These are phyloP conservation scores for Pheosia gnoma DNA, from an alignment of 2,888 invertebrate species.

Conservation along the genomic window DNA sequence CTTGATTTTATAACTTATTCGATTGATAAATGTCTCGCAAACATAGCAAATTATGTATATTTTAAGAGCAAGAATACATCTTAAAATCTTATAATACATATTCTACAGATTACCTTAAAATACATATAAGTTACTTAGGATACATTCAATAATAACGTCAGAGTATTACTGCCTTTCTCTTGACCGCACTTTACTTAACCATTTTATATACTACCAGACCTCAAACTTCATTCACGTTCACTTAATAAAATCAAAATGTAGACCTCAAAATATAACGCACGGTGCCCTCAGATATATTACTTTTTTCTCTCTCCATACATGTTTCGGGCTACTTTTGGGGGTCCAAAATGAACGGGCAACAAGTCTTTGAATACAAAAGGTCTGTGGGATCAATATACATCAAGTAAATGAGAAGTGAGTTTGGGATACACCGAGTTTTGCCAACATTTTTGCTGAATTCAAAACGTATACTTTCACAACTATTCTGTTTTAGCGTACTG, in stretches of 20 bases:
- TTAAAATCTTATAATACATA: too few relatives aligned
- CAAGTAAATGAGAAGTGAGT: conserved; percentile 57
- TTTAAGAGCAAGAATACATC: too few relatives aligned
- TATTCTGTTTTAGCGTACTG: too few relatives aligned
- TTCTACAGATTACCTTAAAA: too few relatives aligned
- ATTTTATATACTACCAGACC: neutral
- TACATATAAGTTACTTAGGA: too few relatives aligned
- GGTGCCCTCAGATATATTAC: conserved; percentile 14
- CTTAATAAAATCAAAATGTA: conserved; percentile 6
- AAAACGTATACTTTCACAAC: conserved; percentile 16
- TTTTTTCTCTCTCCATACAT: conserved; percentile 31
- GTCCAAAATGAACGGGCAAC: conserved; percentile 37
- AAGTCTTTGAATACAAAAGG: conserved; percentile 57
- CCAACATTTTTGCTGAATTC: conserved; percentile 30
- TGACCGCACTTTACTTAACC: neutral
- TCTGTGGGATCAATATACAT: conserved; percentile 60
- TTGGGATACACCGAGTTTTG: conserved; percentile 30
- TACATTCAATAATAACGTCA: too few relatives aligned
- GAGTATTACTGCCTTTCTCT: neutral
- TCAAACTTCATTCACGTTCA: neutral
- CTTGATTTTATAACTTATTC: too few relatives aligned
- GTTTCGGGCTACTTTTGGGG: conserved; percentile 40
- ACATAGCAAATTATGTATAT: too few relatives aligned
- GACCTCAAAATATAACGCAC: conserved; percentile 8
- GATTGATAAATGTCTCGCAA: too few relatives aligned